Base-by-base conservation (phyloP, 2,113 vertebrate genomes). In the Gambusia holbrooki region DNA sequence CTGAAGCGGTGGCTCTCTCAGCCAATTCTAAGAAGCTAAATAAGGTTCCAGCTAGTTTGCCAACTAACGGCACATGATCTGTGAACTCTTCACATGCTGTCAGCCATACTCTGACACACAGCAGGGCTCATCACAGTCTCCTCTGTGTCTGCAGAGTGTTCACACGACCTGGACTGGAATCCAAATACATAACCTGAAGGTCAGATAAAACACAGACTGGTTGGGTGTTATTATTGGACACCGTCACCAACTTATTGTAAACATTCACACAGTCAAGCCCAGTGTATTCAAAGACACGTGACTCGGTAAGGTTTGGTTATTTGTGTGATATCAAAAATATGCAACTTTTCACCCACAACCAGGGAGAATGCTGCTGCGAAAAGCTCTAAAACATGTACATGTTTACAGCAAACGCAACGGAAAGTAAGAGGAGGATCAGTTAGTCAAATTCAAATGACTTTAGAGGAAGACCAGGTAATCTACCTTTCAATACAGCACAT, bases 41-140 rank as follows among this genome's bases (percentile, higher is more conserved):
- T 77, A 83, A 84, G 80, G 76, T 66, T 75, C 40, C 78, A 69
- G n/a, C 29, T 33, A 13, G 58, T 67, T 78, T 88, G 82, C 87
- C 87, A 92, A 58, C 70, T 51, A 81, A 74, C 42, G 40, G 79
- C 91, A 87, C 87, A 88, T 90, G 88, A 91, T 80, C 73, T 70
- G 65, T 71, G 69, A 28, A 62, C 5, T 63, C 73, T 35, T 71
- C 80, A 79, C 22, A 0, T 42, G 45, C 64, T 65, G 27, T 84
- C 79, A 58, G 65, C 69, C n/a, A 83, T 62, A 40, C 75, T 62
- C 48, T 3, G 73, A 79, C 35, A 66, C 61, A 51, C 71, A 66
- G 70, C 73, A 35, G 72, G 27, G 33, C 60, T 61, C 68, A 17
- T 61, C 68, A 17, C 65, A 65, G 62, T 71, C 61, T 42, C 75